Conservation (phyloP, 2,113 vertebrate genomes). For the Saguinus imperator region DNA sequence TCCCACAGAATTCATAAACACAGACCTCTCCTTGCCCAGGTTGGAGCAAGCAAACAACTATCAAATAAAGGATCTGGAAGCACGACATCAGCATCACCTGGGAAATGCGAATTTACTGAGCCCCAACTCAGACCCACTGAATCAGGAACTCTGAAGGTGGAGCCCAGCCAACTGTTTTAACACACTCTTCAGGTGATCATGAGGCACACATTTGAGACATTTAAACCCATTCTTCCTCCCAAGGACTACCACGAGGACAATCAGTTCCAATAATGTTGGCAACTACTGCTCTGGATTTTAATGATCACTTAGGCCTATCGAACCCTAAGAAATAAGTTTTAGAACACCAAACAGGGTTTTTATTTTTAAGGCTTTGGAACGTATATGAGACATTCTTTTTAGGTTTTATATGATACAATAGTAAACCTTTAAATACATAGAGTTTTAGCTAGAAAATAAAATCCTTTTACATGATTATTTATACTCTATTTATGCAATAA, state of each 20-base stretch:
- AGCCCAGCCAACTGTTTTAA: background rate
- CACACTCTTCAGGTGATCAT: background rate
- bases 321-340: constrained; percentile 37
- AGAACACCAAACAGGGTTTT: background rate
- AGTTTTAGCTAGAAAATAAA: constrained; percentile 61
- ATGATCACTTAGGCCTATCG: background rate
- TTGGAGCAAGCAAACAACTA: background rate
- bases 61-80: background rate
- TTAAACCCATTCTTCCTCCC: background rate
- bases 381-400: background rate
- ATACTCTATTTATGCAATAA: constrained; percentile 67
- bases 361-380: constrained; percentile 11
- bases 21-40: background rate
- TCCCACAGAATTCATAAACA: background rate
- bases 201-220: background rate
- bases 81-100: background rate
- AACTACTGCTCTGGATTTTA: background rate
- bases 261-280: background rate
- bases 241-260: background rate
- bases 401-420: constrained; percentile 35
- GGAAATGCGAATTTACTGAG: background rate
- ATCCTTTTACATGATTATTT: constrained; percentile 55
- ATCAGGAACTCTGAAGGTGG: background rate
- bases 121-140: background rate
- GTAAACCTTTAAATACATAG: constrained; percentile 51